Conservation (phyloP, 2,888 invertebrate genomes). For the Andrena flavipes region DNA sequence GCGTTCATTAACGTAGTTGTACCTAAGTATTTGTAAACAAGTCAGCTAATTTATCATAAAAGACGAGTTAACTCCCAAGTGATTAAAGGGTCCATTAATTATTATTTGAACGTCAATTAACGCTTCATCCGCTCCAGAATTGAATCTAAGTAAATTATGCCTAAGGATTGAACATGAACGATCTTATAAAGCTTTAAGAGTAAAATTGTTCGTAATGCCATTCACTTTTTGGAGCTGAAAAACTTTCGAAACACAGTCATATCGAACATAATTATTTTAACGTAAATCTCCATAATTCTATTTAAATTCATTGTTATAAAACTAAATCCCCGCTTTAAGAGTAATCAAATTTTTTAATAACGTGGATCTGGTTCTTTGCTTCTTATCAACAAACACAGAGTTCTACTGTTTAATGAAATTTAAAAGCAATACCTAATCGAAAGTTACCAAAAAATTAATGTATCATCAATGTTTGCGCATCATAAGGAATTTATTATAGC, state of each 20-base stretch:
- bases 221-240: no score
- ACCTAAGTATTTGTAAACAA: slow-evolving; percentile 16
- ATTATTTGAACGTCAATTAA: slow-evolving; percentile 5
- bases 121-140: neutral
- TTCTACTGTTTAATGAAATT: neutral
- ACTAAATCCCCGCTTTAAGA: neutral
- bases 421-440: neutral
- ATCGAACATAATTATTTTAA: no score
- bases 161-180: neutral
- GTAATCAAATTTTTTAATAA: neutral
- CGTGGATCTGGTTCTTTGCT: neutral
- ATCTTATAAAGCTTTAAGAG: neutral
- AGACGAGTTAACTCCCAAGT: slow-evolving; percentile 16
- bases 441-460: neutral
- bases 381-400: neutral
- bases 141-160: neutral
- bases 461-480: neutral
- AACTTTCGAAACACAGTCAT: no score
- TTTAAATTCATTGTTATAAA: neutral
- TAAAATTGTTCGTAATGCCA: neutral
- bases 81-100: slow-evolving; percentile 17
- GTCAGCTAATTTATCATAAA: slow-evolving; percentile 25
- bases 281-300: no score
- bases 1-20: slow-evolving; percentile 12
- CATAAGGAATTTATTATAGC: neutral